These are phyloP conservation scores for Aplocera efformata DNA, from an alignment of 2,888 invertebrate genomes.

Conservation along the genomic window DNA sequence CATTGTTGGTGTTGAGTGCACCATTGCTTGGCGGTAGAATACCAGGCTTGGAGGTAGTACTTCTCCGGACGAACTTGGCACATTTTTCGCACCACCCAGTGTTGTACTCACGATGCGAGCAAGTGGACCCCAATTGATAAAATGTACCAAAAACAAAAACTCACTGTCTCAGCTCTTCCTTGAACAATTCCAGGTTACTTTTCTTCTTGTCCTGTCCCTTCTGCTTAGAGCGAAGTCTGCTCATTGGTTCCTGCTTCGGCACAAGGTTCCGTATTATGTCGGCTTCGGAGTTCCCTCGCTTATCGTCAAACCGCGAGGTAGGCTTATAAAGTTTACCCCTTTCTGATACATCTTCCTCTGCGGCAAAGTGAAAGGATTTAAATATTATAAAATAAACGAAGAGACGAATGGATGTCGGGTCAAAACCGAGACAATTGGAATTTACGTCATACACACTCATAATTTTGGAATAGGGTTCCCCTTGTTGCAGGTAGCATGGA, in stretches of 20 bases:
- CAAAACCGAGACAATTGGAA: no score
- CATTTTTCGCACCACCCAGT: no score
- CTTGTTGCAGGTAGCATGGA: no score
- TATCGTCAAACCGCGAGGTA: constrained; percentile 86
- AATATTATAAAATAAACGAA: constrained; percentile 1
- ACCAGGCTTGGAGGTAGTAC: no score
- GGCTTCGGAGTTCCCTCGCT: constrained; percentile 47
- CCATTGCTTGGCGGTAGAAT: no score
- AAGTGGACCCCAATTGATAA: no score
- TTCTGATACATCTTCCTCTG: constrained; percentile 93
- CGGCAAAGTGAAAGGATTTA: constrained; percentile 21
- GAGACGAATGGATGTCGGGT: no score
- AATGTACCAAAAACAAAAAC: constrained; percentile 34
- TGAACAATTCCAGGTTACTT: constrained; percentile 98
- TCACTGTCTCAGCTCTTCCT: constrained; percentile 97
- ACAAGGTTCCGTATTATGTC: constrained; percentile 76
- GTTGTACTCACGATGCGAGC: no score
- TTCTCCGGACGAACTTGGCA: no score
- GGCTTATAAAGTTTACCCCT: constrained; percentile 97
- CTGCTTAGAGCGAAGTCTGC: constrained; percentile 49
- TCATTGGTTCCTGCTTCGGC: constrained; percentile 64
- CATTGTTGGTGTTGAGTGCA: no score
- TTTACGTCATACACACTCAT: no score
- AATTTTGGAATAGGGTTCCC: no score
- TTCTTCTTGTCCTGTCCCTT: constrained; percentile 89